Evolutionary conservation across 2,113 vertebrate species (phyloP), one percentile per base, ranked within the genome.

Genomic region (Oreochromis aureus): DNA sequence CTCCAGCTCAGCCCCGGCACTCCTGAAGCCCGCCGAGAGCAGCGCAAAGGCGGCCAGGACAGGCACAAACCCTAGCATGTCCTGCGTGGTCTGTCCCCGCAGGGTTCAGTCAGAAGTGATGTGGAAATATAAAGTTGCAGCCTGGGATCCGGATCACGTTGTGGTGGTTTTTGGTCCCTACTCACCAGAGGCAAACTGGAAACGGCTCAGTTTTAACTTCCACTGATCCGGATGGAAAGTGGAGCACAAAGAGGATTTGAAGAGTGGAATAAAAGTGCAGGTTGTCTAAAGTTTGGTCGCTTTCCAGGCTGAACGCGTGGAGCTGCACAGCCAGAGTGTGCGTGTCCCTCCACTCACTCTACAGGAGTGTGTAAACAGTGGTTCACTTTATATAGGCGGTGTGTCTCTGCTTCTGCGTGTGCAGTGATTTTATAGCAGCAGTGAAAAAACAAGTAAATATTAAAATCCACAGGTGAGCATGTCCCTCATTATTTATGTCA

Each of bases 221-320:
- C 44, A 51, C 71, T 78, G 71, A 51, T 78, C 16, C 44, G 44
- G 44, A 78, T 30, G 71, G 18, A 78, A 78, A 32, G 71, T 51
- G 44, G 24, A 48, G 71, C 71, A 32, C 44, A 78, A 51, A 32
- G 24, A 78, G 44, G 44, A 78, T 76, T 44, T 63, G 22, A 58
- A 19, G 78, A 27, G 18, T 10, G 10, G 27, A 79, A 54, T 69
- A 24, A 53, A 54, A 59, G 32, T 83, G 10, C 76, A 85, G 56
- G 3, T 71, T 80, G 89, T 89, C 10, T 46, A 41, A 61, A 55
- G 3, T 85, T 80, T 89, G 87, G 84, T 92, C 41, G 19, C 10
- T 71, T 24, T 92, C 84, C 92, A 92, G 87, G 66, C 91, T 89
- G 87, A 78, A 89, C 89, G 91, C 92, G 91, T 88, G 87, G 32